Evolutionary conservation across 2,113 vertebrate genomes (phyloP), one percentile per base, ranked within the genome.

Genomic region (Myrmecobius fasciatus): DNA sequence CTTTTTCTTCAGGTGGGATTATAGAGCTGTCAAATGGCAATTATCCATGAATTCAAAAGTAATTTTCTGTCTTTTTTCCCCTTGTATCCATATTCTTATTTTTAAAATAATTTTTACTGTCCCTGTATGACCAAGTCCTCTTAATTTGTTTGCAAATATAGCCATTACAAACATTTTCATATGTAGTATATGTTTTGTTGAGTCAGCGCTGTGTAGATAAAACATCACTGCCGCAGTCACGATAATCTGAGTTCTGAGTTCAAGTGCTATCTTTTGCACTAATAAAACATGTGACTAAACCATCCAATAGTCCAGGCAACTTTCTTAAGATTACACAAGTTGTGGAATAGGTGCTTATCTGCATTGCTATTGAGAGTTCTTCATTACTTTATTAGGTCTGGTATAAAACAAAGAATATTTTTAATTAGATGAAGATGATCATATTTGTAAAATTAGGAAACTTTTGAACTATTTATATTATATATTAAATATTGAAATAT

Each of bases 361-460:
- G 5, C 12, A 67, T 67, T n/a, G 60, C 12, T 67, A n/a, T n/a
- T n/a, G 11, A 28, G 31, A 3, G 8, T 60, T 60, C 10, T 60
- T 60, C 28, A 60, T 60, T 31, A 8, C 9, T 60, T 60, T 60
- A 28, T 14, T 17, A n/a, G 12, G 5, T 75, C 60, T n/a, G 60
- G 14, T 75, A 4, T 12, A 75, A 75, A n/a, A 14, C 88, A 91
- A 52, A 60, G 89, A 52, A 92, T 91, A 25, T 5, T 25, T 36
- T 43, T 96, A 54, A 88, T 11, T 48, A 75, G 12, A 14, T 94
- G 49, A 94, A 89, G 48, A 93, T 83, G 25, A 36, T 31, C 11
- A 3, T 31, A 28, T 53, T 75, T 96, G 54, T 46, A 95, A 96
- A 92, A 60, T 94, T 54, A 89, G 26, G 25, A 51, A 67, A 52